Percentiles rank a stretch among this genome's conserved stretches.
phyloP scores from a whole-genome alignment of 37 sponge, comb jelly and placozoan species.

The Spongilla lacustris region DNA sequence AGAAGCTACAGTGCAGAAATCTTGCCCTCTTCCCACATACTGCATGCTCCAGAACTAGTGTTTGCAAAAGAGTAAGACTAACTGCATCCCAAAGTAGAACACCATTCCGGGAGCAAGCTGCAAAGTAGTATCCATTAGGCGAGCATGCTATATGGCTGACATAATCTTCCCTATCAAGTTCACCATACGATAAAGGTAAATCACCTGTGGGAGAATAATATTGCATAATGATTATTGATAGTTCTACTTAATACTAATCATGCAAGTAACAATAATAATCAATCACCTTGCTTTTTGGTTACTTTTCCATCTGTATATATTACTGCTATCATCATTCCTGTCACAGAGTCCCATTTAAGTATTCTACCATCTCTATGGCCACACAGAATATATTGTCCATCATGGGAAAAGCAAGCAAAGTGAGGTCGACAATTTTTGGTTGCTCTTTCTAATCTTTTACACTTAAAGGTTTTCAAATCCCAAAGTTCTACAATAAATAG shows the following conservation, averaged over 20 bases:
- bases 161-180: not conserved
- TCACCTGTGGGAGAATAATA: too few relatives aligned
- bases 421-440: not conserved
- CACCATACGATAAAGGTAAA: not conserved
- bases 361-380: conserved; percentile 31
- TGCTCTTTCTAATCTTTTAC: not conserved
- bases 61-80: not conserved
- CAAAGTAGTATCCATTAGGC: conserved; percentile 22
- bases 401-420: conserved; percentile 49
- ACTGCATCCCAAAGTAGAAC: conserved; percentile 38
- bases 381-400: conserved; percentile 11
- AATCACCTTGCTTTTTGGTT: conserved; percentile 6
- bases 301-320: conserved; percentile 20
- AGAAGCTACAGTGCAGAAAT: not conserved
- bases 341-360: conserved; percentile 11
- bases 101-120: not conserved
- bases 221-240: too few relatives aligned
- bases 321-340: not conserved
- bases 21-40: not conserved
- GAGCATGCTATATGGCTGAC: not conserved
- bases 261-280: not conserved
- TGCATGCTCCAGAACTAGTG: not conserved
- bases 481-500: conserved; percentile 11
- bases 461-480: not conserved
- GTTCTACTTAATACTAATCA: too few relatives aligned